phyloP scores from a whole-genome alignment of 2,888 invertebrate species.

The Pachydiplax longipennis region DNA sequence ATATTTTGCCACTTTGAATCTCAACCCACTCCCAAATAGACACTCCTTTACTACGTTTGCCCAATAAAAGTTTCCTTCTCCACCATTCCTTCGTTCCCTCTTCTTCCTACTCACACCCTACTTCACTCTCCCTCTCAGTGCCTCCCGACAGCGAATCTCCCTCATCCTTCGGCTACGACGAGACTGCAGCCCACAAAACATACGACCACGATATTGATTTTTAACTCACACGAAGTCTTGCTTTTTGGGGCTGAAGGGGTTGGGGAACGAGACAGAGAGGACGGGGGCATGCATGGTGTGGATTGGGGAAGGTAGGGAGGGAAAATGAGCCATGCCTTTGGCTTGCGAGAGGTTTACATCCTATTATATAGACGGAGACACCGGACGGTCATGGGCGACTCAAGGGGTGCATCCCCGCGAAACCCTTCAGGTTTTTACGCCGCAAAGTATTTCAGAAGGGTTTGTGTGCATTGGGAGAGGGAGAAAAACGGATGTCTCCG shows the following conservation, averaged over 20 bases:
- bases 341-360: conserved; percentile 1
- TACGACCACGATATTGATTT: conserved; percentile 43
- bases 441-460: neutral
- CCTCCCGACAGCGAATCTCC: neutral
- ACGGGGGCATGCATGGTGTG: neutral
- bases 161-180: neutral
- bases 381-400: neutral
- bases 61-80: neutral
- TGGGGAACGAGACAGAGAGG: neutral
- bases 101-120: neutral
- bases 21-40: too few species aligned
- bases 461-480: neutral
- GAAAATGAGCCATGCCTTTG: neutral
- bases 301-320: neutral
- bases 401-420: neutral
- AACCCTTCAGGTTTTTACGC: neutral
- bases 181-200: conserved; percentile 43
- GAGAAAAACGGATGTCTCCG: neutral
- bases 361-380: conserved; percentile 13
- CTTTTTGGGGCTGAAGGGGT: neutral
- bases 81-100: neutral
- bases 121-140: neutral
- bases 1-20: too few species aligned
- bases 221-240: conserved; percentile 34
- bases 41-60: too few species aligned